Evolutionary conservation across 2,888 invertebrate species (phyloP), one percentile per base, ranked within the genome.

Genomic region (Tachina grossa): DNA sequence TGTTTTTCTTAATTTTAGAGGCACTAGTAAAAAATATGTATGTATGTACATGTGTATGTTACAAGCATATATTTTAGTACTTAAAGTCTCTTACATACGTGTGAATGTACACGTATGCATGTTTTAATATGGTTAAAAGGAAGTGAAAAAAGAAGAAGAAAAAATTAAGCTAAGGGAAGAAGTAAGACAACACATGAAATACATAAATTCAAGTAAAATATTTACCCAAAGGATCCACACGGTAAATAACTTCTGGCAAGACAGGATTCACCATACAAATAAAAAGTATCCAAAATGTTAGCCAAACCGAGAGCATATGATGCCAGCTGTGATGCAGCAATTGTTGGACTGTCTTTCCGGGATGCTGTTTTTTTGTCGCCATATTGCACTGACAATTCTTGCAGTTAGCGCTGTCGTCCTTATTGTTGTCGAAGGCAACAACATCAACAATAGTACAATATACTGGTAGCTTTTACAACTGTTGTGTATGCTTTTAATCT

Each of bases 211-310:
- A 85, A 79, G 66, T 74, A 87, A 88, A 89, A 88, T 88, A 89
- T 89, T 89, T 92, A 92, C 92, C 92, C 91, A 92, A 90, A 89
- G 92, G 92, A 91, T 92, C 92, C 90, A 92, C 92, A 89, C 92
- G 91, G 90, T 91, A 91, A 90, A 92, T 91, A 89, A 91, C 91
- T 90, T 92, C 92, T 88, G 92, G 90, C 87, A 90, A 89, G 85
- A 90, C 91, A 88, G 91, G 90, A 88, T 88, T 90, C 89, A 91
- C 89, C 88, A 90, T 88, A 84, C 90, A 91, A 79, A 91, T 88
- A 87, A 90, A 88, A 83, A 90, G 89, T 87, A 91, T 81, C 89
- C 89, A 88, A 87, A 90, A 89, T 88, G 89, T 89, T 77, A 81
- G 57, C 87, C 89, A 89, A 87, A 87, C 86, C 87, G 85, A 86